phyloP scores from a whole-genome alignment of 2,113 vertebrate genomes.

The Geothlypis trichas region DNA sequence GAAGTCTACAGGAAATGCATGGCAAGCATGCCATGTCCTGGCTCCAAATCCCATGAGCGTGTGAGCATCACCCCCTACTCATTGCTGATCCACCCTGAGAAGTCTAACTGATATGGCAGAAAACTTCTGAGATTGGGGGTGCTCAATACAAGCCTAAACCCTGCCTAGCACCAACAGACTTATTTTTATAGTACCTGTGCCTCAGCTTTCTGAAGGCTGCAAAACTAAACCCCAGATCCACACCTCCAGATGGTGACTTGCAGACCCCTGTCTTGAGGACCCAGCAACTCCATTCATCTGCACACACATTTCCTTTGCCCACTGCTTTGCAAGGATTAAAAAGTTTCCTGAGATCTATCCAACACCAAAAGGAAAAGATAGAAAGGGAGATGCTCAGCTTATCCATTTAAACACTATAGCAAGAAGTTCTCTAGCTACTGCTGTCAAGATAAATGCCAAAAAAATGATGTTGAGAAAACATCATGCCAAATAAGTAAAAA shows the following conservation, averaged over 20 bases:
- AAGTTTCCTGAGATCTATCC: not conserved
- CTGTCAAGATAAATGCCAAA: constrained; percentile 19
- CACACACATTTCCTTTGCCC: not conserved
- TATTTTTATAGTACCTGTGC: not conserved
- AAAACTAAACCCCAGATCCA: not conserved
- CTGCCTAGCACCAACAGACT: not conserved
- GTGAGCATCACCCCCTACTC: not conserved
- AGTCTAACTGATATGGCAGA: accelerated
- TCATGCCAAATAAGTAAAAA: not conserved
- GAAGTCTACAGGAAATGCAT: not conserved
- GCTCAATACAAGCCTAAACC: not conserved
- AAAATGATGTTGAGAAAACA: not conserved
- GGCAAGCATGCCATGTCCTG: not conserved
- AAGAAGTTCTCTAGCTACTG: not conserved
- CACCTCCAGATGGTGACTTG: not conserved
- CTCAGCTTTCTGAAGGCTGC: not conserved
- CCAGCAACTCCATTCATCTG: not conserved
- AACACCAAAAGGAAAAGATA: not conserved
- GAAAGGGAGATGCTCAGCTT: not conserved
- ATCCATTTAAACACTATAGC: not conserved
- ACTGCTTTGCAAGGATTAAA: not conserved
- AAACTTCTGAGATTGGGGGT: not conserved
- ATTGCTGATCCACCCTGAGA: not conserved
- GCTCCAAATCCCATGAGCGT: accelerated
- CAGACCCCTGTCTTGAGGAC: not conserved